Evolutionary conservation across 2,888 invertebrate species (phyloP).

Genomic region (Pyrocoelia pectoralis): DNA sequence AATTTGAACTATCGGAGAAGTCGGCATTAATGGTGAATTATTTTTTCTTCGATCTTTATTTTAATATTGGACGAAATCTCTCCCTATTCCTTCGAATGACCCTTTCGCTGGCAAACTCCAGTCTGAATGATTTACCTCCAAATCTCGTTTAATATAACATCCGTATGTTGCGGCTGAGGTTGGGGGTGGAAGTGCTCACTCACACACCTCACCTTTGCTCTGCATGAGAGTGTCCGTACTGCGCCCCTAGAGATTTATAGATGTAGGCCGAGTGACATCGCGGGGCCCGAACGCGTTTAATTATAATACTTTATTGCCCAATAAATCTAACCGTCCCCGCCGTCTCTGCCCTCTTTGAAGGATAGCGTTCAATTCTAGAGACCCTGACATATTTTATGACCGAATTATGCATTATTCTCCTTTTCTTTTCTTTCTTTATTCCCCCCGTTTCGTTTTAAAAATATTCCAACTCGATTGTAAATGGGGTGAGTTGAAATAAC

Average conservation of each 20-base stretch:
- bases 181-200: slow-evolving; percentile 42
- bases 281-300: slow-evolving; percentile 70
- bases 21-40: not conserved
- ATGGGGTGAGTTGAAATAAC: slow-evolving; percentile 8
- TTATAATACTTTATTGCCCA: slow-evolving; percentile 83
- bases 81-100: slow-evolving; percentile 22
- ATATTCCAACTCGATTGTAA: not conserved
- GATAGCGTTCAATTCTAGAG: slow-evolving; percentile 76
- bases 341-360: slow-evolving; percentile 63
- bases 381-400: slow-evolving; percentile 73
- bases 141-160: slow-evolving; percentile 46
- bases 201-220: slow-evolving; percentile 62
- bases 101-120: slow-evolving; percentile 25
- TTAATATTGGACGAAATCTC: slow-evolving; percentile 11
- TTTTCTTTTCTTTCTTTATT: slow-evolving; percentile 45
- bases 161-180: slow-evolving; percentile 41
- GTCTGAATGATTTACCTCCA: slow-evolving; percentile 44
- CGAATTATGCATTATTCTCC: slow-evolving; percentile 68
- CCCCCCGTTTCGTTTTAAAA: slow-evolving; percentile 19
- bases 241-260: slow-evolving; percentile 62
- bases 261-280: slow-evolving; percentile 63
- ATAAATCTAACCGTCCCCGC: slow-evolving; percentile 70
- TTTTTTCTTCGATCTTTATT: slow-evolving; percentile 1
- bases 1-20: not conserved
- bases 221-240: slow-evolving; percentile 67